Evolutionary conservation across 2,888 invertebrate genomes (phyloP).

Genomic region (Lamellibrachia columna): DNA sequence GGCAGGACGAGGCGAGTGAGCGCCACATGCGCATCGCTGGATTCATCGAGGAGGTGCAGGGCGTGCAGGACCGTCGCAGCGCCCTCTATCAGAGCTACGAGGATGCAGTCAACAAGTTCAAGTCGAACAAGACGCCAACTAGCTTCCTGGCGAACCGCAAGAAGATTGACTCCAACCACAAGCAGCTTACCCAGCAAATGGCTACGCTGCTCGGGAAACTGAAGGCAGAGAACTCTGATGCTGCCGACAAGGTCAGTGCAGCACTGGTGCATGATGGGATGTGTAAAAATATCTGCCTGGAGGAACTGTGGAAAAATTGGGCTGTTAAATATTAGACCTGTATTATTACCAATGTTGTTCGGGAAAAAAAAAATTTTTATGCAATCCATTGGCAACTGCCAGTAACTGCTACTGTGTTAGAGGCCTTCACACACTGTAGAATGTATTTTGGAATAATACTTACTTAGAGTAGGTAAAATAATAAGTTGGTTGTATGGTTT

Average conservation of each 20-base stretch:
- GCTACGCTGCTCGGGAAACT: constrained; percentile 69
- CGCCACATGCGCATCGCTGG: constrained; percentile 67
- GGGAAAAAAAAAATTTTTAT: too few relatives aligned
- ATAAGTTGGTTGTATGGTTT: neutral
- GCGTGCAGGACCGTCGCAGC: constrained; percentile 72
- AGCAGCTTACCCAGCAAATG: constrained; percentile 70
- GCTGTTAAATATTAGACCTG: neutral
- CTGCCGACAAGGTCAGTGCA: constrained; percentile 70
- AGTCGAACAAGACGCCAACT: constrained; percentile 71
- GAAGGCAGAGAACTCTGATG: constrained; percentile 72
- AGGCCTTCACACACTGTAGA: neutral
- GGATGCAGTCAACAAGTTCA: constrained; percentile 72
- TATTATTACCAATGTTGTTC: too few relatives aligned
- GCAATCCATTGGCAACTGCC: neutral
- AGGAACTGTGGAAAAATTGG: neutral
- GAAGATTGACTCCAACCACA: constrained; percentile 72
- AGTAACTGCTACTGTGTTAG: neutral
- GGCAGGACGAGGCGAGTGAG: constrained; percentile 70
- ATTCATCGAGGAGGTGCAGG: constrained; percentile 70
- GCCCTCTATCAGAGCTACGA: constrained; percentile 73
- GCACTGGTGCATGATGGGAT: neutral
- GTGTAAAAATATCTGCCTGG: neutral
- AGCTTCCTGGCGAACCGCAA: constrained; percentile 68
- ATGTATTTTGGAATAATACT: neutral
- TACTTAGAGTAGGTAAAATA: too few relatives aligned